Conservation (phyloP, 2,797 vertebrate species). For the Gastrophryne carolinensis region DNA sequence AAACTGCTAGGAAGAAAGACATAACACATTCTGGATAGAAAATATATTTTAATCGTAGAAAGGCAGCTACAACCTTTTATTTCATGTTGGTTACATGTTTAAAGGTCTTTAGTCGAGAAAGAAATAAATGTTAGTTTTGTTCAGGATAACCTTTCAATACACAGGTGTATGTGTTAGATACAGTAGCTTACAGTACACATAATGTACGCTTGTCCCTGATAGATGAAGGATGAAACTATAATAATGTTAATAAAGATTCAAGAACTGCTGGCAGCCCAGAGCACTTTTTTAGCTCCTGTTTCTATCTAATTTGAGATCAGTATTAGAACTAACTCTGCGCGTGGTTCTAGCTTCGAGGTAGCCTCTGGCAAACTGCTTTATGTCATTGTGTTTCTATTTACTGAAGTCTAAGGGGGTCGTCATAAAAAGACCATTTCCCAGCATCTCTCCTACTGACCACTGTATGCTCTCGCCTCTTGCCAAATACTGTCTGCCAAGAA, state of each 20-base stretch:
- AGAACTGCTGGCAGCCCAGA: conserved; percentile 39
- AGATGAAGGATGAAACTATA: conserved; percentile 31
- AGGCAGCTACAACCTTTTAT: neutral
- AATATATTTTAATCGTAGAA: conserved; percentile 8
- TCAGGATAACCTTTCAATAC: neutral
- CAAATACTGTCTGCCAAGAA: conserved; percentile 39
- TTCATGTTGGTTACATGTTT: neutral
- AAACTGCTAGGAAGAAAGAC: conserved; percentile 24
- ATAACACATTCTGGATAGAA: neutral
- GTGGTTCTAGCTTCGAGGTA: conserved; percentile 44
- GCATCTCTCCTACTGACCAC: conserved; percentile 49
- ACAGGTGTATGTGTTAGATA: conserved; percentile 19
- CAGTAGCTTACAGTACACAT: neutral
- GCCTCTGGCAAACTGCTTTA: conserved; percentile 50
- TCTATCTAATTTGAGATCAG: conserved; percentile 31
- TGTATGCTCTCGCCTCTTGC: conserved; percentile 38
- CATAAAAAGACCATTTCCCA: conserved; percentile 51
- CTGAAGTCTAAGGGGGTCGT: conserved; percentile 48
- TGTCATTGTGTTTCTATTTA: conserved; percentile 53
- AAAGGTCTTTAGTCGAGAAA: neutral
- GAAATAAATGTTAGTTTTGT: neutral
- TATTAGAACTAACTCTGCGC: conserved; percentile 29
- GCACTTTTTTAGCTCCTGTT: conserved; percentile 39
- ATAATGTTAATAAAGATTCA: conserved; percentile 49
- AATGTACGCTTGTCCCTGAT: conserved; percentile 41